Evolutionary conservation across 2,797 vertebrate genomes (phyloP), one percentile per base, ranked within the genome.

Genomic region (Xiphorhynchus erythropygius): DNA sequence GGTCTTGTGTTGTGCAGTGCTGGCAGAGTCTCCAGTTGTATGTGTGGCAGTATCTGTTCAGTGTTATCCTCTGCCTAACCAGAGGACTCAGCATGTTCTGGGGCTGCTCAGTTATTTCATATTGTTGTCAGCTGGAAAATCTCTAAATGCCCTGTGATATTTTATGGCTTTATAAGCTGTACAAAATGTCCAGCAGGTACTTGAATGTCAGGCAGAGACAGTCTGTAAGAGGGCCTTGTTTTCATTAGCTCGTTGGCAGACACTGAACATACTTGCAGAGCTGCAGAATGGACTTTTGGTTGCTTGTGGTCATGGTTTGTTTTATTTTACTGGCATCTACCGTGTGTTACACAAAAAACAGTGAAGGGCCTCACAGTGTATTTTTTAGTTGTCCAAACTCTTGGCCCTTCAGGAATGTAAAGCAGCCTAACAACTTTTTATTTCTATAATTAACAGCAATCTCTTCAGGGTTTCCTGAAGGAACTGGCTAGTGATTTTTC

Each of bases 151-250:
- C 60, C 64, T 84, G 81, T 87, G 75, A 44, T 93, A 56, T 92
- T 82, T 93, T 71, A 87, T 69, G 32, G 52, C 78, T 96, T 79
- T 89, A 41, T 96, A 70, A 87, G 87, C 95, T 92, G 92, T 84
- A 89, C 91, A 93, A 62, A 95, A 88, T 90, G 90, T 94, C 87
- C 95, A 89, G 95, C 93, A 94, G 87, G 93, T 94, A 94, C 82
- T 85, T 93, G 62, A 81, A 84, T 75, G 82, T 74, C 12, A 41
- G 70, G 84, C 91, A 96, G 89, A 81, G 79, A 57, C 11, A 37
- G 78, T 39, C 75, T 85, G 33, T 41, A 41, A 80, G 75, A 71
- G 47, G 27, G 39, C 25, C 1, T 80, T 94, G 82, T 93, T 94
- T 93, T 94, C 87, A 79, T 93, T 92, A 94, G 76, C 83, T 93